Evolutionary conservation across 2,888 invertebrate genomes (phyloP).

Genomic region (Mystacides longicornis): DNA sequence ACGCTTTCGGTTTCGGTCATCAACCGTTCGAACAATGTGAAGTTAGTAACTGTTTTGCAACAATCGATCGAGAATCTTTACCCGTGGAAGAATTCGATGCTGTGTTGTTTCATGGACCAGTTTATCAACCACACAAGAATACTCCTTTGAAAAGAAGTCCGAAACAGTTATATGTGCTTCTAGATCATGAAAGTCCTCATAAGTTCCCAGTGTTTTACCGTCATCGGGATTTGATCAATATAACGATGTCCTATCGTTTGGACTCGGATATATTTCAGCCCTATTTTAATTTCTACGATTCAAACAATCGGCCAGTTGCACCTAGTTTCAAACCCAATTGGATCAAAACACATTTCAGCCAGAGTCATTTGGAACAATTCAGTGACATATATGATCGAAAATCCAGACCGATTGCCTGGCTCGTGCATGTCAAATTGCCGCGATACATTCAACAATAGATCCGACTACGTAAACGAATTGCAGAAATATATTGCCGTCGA

Average conservation of each 20-base stretch:
- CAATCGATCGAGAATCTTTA: conserved; percentile 33
- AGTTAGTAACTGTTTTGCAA: conserved; percentile 40
- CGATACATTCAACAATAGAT: conserved; percentile 39
- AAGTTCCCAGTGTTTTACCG: conserved; percentile 27
- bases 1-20: conserved; percentile 35
- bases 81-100: conserved; percentile 42
- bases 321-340: conserved; percentile 30
- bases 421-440: conserved; percentile 49
- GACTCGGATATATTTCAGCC: conserved; percentile 45
- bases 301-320: conserved; percentile 32
- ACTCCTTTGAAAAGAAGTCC: conserved; percentile 29
- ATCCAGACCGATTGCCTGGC: conserved; percentile 48
- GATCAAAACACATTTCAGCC: conserved; percentile 24
- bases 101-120: conserved; percentile 44
- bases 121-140: conserved; percentile 34
- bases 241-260: conserved; percentile 50
- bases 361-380: neutral
- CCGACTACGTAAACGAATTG: conserved; percentile 41
- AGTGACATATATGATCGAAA: conserved; percentile 30
- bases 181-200: conserved; percentile 40
- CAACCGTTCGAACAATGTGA: conserved; percentile 34
- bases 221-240: conserved; percentile 44
- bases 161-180: conserved; percentile 44
- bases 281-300: conserved; percentile 33
- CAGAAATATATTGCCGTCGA: conserved; percentile 52